phyloP scores from a whole-genome alignment of 2,113 vertebrate genomes.

The Apus apus region DNA sequence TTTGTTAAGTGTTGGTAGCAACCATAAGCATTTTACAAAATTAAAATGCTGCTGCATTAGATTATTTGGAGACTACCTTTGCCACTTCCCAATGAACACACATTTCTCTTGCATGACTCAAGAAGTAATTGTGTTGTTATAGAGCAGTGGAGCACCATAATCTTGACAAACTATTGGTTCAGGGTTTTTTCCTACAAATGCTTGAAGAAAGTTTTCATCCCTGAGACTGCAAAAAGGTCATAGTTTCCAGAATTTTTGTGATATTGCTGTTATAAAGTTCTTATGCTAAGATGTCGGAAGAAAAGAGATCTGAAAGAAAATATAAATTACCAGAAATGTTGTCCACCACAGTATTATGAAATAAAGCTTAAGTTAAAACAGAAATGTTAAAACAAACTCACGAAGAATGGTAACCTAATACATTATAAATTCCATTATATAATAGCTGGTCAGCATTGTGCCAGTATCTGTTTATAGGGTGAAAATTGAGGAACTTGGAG shows the following conservation, averaged over 20 bases:
- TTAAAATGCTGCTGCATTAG: neutral
- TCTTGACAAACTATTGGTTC: neutral
- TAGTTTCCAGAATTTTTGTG: neutral
- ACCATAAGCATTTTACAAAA: neutral
- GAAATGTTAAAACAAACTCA: neutral
- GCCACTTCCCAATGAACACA: neutral
- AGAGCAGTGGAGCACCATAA: neutral
- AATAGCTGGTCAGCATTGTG: neutral
- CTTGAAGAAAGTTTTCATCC: neutral
- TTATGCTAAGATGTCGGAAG: neutral
- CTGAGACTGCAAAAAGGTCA: neutral
- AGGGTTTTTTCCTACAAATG: neutral
- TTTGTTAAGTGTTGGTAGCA: neutral
- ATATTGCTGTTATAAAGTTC: neutral
- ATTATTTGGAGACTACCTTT: neutral
- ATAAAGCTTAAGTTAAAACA: neutral
- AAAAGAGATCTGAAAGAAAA: neutral
- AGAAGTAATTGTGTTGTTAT: neutral
- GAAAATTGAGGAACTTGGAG: constrained; percentile 36
- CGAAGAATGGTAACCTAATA: neutral
- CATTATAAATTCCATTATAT: neutral
- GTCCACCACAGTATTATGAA: neutral
- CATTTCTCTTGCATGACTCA: neutral
- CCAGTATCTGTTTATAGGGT: constrained; percentile 27
- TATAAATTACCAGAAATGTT: neutral